Evolutionary conservation across 2,113 vertebrate genomes (phyloP), one percentile per base, ranked within the genome.

Genomic region (Conger conger): DNA sequence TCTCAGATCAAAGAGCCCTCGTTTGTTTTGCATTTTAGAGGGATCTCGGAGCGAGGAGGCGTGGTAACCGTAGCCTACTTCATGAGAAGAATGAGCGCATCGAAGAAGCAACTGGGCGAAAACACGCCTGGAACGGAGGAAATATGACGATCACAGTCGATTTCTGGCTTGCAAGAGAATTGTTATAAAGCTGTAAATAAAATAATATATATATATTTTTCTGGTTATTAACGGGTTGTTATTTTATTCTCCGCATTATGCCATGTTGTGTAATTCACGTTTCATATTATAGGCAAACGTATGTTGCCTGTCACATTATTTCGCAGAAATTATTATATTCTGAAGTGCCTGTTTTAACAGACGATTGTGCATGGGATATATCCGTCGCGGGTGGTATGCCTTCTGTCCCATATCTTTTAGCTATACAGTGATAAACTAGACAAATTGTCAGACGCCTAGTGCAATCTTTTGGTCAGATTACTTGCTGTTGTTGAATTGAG

Each of bases 11-110:
- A 78, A 78, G 37, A 37, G 76, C 0, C 18, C 20, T 17, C 60
- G 60, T 73, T 45, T 80, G 79, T 83, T 83, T 33, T 76, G 73
- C 45, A 78, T 77, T 82, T 81, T 54, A 53, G 73, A 83, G 27
- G 73, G 82, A 77, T 78, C 73, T 40, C 30, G 18, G 73, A 53
- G 73, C 30, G 54, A 42, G 82, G 82, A 83, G 82, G 82, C 82
- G 82, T 83, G 82, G 82, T 78, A 54, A 36, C 68, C 11, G 27
- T 73, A 73, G 68, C n/a, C 68, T 73, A 33, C 68, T 73, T 73
- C 68, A 73, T 73, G 68, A n/a, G n/a, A 73, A 73, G 68, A 73
- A 27, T 27, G 68, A 73, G n/a, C 68, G 68, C n/a, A 33, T 73
- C 23, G 27, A 63, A 73, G 68, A 33, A 73, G 23, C 68, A 33